Evolutionary conservation across 2,797 vertebrate species (phyloP), one percentile per base, ranked within the genome.

Genomic region (Melopsittacus undulatus): DNA sequence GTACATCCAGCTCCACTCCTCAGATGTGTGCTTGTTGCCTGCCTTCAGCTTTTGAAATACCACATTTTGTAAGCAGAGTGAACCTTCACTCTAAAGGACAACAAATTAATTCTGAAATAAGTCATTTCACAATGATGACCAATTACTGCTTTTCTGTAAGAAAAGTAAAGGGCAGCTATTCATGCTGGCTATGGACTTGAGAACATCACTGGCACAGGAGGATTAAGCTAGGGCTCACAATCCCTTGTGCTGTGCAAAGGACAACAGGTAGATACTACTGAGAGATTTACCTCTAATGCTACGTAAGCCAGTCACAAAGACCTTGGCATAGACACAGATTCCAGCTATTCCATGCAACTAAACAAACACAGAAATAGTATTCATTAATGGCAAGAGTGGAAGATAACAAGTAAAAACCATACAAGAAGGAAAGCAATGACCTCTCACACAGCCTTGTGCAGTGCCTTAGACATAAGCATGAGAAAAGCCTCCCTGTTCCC

Each of bases 1-100:
- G 49, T 22, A 76, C 2, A 1, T 5, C 69, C 77, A 73, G 45
- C 48, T 42, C 34, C 11, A 5, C 11, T 30, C 42, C 74, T 76
- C 26, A 66, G 34, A 18, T 4, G 1, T 0, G 2, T 20, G 22
- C 36, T 20, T 1, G 1, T 43, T 2, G 5, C 38, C 34, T 11
- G 13, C 38, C 64, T 79, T 56, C 67, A 59, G 45, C n/a, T 36
- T 74, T 67, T 49, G 59, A 79, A 91, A 76, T 1, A 48, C 0
- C 7, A 17, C 30, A 11, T 67, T 82, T n/a, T 61, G 46, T 45
- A 93, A 67, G 10, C 17, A 30, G 79, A 61, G 4, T 1, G 29
- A 76, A 45, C 20, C 7, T 51, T 67, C 23, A 52, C 8, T n/a
- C 32, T 56, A 23, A 56, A 5, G 19, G 42, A 81, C 24, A 89